Evolutionary conservation across 1,140 invertebrate genomes (phyloP).

Genomic region (Pteromalus puparum): DNA sequence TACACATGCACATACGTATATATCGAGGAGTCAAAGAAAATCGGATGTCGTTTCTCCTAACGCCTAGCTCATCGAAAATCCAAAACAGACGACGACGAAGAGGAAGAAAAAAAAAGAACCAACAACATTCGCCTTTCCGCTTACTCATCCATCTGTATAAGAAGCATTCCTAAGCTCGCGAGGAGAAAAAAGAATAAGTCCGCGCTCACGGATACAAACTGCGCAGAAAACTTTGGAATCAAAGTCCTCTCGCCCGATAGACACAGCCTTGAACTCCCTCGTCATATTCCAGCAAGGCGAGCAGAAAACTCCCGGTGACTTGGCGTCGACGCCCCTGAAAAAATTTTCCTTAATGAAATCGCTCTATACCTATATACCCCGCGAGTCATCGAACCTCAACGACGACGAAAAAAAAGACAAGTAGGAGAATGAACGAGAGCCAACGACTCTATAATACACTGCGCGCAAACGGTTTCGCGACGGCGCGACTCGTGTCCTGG

Average conservation of each 20-base stretch:
- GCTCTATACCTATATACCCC: neutral
- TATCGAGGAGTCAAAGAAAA: neutral
- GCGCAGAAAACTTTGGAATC: neutral
- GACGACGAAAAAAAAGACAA: neutral
- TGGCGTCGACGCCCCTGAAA: neutral
- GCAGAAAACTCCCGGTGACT: neutral
- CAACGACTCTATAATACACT: neutral
- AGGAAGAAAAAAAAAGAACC: neutral
- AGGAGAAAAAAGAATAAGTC: neutral
- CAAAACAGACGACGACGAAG: neutral
- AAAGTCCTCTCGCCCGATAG: neutral
- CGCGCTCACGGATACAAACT: neutral
- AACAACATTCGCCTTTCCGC: neutral
- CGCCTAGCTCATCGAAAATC: neutral
- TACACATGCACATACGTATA: too few relatives aligned
- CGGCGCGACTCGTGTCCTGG: neutral
- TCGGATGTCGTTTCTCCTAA: conserved; percentile 2
- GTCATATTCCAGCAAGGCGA: neutral
- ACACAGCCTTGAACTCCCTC: neutral
- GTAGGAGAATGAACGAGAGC: neutral
- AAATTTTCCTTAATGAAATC: conserved; percentile 22
- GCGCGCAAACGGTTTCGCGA: neutral
- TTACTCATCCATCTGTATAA: neutral
- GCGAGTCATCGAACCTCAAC: neutral
- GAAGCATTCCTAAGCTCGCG: neutral